Conservation (phyloP, 2,113 vertebrate species). For the Nesoenas mayeri region DNA sequence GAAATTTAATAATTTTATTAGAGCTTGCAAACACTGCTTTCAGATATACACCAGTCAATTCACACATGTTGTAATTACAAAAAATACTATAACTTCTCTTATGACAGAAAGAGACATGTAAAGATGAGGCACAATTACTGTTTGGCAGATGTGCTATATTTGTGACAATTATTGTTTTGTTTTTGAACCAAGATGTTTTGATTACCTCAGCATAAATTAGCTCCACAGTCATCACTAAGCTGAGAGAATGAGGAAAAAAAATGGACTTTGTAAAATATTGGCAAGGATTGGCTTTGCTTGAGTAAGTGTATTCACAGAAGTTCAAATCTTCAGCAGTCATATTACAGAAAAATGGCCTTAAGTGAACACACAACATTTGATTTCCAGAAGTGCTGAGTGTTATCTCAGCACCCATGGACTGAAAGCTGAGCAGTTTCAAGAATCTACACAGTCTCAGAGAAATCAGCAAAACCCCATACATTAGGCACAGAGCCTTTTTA, state of each 20-base stretch:
- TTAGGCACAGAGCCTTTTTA: neutral
- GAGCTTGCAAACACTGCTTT: neutral
- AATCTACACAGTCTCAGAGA: neutral
- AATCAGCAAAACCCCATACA: neutral
- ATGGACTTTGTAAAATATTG: neutral
- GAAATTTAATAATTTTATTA: neutral
- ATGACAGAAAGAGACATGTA: neutral
- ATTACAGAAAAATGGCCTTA: neutral
- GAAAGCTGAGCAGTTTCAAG: neutral
- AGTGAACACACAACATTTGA: neutral
- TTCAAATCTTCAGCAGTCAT: neutral
- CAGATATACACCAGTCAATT: neutral
- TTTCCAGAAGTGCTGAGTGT: neutral
- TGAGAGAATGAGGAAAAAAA: neutral
- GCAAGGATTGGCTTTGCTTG: neutral
- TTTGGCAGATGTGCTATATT: neutral
- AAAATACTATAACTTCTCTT: neutral
- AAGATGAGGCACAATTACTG: neutral
- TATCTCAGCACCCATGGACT: neutral
- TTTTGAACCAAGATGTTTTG: neutral
- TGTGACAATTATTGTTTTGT: neutral
- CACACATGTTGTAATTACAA: neutral
- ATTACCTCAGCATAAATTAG: neutral
- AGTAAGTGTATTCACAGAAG: neutral
- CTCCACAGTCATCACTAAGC: neutral